A percentile compares a stretch with the other conserved stretches of the same genome.
These are phyloP conservation scores for Caligus rogercresseyi DNA, from an alignment of 1,140 invertebrate species.

Conservation along the genomic window DNA sequence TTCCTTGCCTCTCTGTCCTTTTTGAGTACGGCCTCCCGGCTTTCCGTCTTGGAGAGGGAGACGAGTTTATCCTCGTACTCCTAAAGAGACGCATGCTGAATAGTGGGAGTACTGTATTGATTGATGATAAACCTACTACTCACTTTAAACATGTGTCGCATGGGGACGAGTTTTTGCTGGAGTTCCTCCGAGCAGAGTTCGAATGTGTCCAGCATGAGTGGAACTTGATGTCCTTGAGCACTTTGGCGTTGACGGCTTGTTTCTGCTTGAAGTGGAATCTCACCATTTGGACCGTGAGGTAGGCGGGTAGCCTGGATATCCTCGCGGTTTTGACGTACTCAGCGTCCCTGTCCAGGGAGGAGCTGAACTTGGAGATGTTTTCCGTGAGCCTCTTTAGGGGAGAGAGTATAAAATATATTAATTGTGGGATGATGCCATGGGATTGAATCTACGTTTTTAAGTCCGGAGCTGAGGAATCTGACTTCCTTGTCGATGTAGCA, in stretches of 20 bases:
- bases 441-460: conserved; percentile 36
- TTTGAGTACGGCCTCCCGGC: conserved; percentile 35
- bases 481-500: conserved; percentile 98
- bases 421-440: conserved; percentile 18
- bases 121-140: not conserved
- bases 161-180: conserved; percentile 72
- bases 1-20: conserved; percentile 30
- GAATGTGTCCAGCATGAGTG: conserved; percentile 80
- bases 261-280: conserved; percentile 45
- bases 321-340: conserved; percentile 82
- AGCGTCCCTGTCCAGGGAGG: conserved; percentile 67
- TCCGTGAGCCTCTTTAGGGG: conserved; percentile 69
- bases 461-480: conserved; percentile 83
- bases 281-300: conserved; percentile 93
- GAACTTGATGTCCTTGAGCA: conserved; percentile 95
- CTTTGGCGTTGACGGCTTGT: conserved; percentile 87
- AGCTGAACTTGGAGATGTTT: conserved; percentile 78
- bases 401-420: conserved; percentile 20
- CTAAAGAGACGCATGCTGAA: conserved; percentile 21
- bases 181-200: conserved; percentile 81
- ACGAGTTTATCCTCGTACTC: conserved; percentile 52
- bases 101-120: conserved; percentile 6
- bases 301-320: conserved; percentile 83
- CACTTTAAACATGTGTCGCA: conserved; percentile 76
- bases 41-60: not conserved